A percentile compares a stretch with the other conserved stretches of the same genome.
Conservation (phyloP, 64 coral and sea anemone species). For the Stylophora pistillata region DNA sequence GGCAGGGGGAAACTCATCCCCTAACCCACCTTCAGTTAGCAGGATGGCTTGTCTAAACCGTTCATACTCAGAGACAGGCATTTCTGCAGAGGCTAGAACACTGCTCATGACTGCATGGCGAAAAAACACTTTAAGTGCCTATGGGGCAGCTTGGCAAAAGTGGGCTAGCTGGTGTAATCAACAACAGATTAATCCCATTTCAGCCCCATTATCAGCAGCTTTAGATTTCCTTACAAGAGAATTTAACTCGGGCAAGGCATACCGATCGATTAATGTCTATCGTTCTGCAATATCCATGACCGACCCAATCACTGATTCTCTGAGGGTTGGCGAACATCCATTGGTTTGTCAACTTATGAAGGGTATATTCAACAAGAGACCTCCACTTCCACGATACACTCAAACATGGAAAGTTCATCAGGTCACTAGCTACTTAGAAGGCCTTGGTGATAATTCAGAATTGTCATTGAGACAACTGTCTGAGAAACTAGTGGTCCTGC, state of each 20-base stretch:
- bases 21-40: too few relatives aligned
- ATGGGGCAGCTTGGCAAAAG: too few relatives aligned
- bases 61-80: too few relatives aligned
- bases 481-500: slow-evolving; percentile 19
- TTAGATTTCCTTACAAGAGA: not conserved
- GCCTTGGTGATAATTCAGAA: not conserved
- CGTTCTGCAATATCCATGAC: not conserved
- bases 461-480: slow-evolving; percentile 36
- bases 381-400: not conserved
- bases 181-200: too few relatives aligned
- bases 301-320: not conserved
- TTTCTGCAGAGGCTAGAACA: too few relatives aligned
- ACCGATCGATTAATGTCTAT: not conserved
- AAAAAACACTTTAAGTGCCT: too few relatives aligned
- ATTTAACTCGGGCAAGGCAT: not conserved
- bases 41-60: too few relatives aligned
- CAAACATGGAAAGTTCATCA: not conserved
- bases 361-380: too few relatives aligned
- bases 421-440: not conserved
- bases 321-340: not conserved
- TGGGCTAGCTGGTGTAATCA: too few relatives aligned
- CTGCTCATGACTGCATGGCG: too few relatives aligned
- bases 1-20: too few relatives aligned
- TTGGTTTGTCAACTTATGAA: slow-evolving; percentile 15
- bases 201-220: too few relatives aligned